A percentile compares a stretch with the other conserved stretches of the same genome.
Conservation (phyloP, 2,797 vertebrate species). For the Mionectes olivaceus region DNA sequence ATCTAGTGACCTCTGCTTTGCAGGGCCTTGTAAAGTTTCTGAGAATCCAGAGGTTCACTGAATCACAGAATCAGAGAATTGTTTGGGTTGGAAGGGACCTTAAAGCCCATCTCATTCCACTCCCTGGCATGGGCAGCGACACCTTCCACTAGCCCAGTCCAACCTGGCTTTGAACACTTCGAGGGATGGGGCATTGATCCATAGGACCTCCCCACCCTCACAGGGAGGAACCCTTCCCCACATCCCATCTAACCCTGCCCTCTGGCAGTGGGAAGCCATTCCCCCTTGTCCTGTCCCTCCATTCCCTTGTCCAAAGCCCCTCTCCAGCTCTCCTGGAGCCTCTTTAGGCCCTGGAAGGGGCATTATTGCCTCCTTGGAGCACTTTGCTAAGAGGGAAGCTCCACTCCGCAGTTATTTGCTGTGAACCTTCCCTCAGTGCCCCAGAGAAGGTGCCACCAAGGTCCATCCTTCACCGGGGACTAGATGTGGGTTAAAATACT, state of each 20-base stretch:
- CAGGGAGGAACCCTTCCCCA: rapidly evolving
- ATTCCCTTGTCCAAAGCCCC: not conserved
- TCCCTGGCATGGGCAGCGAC: not conserved
- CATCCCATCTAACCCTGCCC: rapidly evolving
- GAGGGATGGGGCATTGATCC: not conserved
- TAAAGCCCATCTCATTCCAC: rapidly evolving
- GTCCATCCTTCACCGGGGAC: not conserved
- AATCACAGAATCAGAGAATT: not conserved
- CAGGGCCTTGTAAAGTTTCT: not conserved
- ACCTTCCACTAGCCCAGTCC: rapidly evolving
- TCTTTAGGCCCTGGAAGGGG: not conserved
- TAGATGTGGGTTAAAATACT: not conserved
- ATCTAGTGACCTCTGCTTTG: not conserved
- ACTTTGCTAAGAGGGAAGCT: not conserved
- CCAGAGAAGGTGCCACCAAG: not conserved
- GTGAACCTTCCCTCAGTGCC: not conserved
- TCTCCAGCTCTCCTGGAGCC: not conserved
- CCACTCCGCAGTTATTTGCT: not conserved
- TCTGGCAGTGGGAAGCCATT: not conserved
- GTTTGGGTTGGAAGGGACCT: not conserved
- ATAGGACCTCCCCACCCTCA: rapidly evolving
- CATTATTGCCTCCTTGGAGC: not conserved
- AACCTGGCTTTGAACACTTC: rapidly evolving
- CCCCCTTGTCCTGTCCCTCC: not conserved
- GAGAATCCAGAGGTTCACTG: not conserved